Conservation (phyloP, 1,140 invertebrate species). For the Pomacea maculata region DNA sequence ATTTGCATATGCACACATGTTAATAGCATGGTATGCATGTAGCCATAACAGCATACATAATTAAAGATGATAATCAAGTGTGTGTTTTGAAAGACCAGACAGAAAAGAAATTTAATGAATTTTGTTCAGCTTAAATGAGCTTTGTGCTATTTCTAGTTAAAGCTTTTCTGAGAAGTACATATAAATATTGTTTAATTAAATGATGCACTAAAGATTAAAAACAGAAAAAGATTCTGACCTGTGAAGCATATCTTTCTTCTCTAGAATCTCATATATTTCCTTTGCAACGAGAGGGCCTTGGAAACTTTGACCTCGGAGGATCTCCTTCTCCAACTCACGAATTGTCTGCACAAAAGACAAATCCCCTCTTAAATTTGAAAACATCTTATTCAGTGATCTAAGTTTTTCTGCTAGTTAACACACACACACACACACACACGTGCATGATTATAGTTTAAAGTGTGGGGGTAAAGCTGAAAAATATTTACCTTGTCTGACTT, state of each 20-base stretch:
- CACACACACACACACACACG: background rate
- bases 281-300: constrained; percentile 97
- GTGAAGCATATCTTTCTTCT: constrained; percentile 71
- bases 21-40: too few species aligned
- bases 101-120: background rate
- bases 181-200: background rate
- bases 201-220: background rate
- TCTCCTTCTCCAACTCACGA: constrained; percentile 88
- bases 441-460: background rate
- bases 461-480: background rate
- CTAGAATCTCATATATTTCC: constrained; percentile 91
- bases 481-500: constrained; percentile 77
- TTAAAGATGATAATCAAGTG: too few species aligned
- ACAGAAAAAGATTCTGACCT: constrained; percentile 26
- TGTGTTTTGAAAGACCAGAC: background rate
- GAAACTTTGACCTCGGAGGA: constrained; percentile 97
- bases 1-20: too few species aligned
- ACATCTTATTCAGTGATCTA: background rate
- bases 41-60: too few species aligned
- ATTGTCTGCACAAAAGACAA: constrained; percentile 72
- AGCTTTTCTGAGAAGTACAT: background rate
- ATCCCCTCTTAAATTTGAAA: too few species aligned
- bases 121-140: background rate
- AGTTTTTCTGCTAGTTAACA: background rate
- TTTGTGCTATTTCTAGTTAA: background rate